Evolutionary conservation across 2,888 invertebrate species (phyloP).

Genomic region (Dysmachus trigonus): DNA sequence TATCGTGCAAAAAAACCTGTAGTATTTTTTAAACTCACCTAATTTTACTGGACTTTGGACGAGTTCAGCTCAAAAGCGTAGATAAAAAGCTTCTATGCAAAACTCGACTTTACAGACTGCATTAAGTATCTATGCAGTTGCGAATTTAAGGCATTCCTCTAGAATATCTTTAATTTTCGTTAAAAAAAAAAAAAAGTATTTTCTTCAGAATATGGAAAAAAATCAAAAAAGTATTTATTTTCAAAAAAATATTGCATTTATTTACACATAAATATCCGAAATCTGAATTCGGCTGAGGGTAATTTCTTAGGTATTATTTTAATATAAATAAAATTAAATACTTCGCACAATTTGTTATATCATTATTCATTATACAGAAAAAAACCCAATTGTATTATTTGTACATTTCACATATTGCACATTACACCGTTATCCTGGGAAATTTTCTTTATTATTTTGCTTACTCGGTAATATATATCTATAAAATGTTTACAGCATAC

Average conservation of each 20-base stretch:
- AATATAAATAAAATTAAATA: not conserved
- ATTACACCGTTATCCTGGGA: not conserved
- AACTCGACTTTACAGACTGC: too few species aligned
- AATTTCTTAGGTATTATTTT: not conserved
- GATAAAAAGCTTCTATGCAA: too few species aligned
- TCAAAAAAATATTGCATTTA: not conserved
- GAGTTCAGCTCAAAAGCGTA: too few species aligned
- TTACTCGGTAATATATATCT: not conserved
- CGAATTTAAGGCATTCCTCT: too few species aligned
- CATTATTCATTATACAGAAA: not conserved
- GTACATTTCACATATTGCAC: not conserved
- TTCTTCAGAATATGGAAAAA: not conserved
- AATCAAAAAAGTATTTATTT: not conserved
- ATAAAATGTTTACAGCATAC: not conserved
- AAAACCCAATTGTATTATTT: not conserved
- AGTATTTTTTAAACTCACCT: not conserved
- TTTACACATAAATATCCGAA: not conserved
- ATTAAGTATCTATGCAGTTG: too few species aligned
- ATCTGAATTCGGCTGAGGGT: not conserved
- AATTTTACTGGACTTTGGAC: not conserved
- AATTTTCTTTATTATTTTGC: not conserved
- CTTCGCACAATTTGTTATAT: not conserved
- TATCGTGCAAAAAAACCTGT: not conserved
- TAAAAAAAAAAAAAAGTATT: too few species aligned
- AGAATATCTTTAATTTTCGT: too few species aligned